These are phyloP conservation scores for Zaprionus taronus DNA, from an alignment of 1,140 invertebrate genomes.

Conservation along the genomic window DNA sequence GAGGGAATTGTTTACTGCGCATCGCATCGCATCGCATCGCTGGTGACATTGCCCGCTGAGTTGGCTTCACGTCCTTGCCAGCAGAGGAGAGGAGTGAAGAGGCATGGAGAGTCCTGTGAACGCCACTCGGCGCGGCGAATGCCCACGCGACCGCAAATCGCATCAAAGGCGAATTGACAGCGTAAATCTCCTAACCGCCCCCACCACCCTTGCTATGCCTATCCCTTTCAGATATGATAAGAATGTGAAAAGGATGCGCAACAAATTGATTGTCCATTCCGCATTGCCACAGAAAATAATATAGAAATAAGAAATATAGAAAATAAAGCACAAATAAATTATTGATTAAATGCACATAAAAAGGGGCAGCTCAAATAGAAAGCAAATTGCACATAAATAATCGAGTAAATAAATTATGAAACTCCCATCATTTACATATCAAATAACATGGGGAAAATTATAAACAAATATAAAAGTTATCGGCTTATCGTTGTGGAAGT, in stretches of 20 bases:
- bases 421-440: background rate
- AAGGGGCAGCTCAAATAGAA: conserved; percentile 3
- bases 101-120: conserved; percentile 27
- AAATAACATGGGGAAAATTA: background rate
- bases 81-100: background rate
- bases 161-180: conserved; percentile 41
- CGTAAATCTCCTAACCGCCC: background rate
- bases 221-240: background rate
- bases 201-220: background rate
- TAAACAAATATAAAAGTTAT: background rate
- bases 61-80: conserved; percentile 65
- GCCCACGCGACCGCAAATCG: conserved; percentile 59
- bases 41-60: conserved; percentile 70
- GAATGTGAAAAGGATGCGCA: conserved; percentile 8
- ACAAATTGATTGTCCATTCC: conserved; percentile 34
- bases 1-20: conserved; percentile 72
- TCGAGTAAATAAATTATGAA: background rate
- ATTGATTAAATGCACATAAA: background rate
- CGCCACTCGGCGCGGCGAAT: conserved; percentile 47
- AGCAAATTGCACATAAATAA: background rate
- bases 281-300: background rate
- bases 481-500: conserved; percentile 13
- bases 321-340: background rate
- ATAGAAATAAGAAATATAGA: background rate
- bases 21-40: conserved; percentile 42